Conservation (phyloP, 2,797 vertebrate genomes). For the Menidia menidia region DNA sequence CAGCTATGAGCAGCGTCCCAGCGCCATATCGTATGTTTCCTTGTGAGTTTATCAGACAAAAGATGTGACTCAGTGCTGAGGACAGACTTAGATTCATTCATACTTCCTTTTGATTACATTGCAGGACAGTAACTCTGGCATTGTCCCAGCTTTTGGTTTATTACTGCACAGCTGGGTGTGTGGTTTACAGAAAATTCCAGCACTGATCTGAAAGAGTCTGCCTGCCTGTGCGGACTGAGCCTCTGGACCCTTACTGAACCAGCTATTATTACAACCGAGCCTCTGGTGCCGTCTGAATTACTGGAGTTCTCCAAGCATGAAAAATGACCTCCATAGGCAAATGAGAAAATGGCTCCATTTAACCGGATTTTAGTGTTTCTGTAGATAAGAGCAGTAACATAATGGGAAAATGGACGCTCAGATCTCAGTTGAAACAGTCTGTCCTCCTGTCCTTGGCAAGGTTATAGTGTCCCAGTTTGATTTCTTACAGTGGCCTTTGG, state of each 20-base stretch:
- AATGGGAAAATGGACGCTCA: constrained; percentile 76
- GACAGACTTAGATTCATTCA: constrained; percentile 48
- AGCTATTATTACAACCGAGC: constrained; percentile 68
- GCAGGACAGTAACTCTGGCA: constrained; percentile 30
- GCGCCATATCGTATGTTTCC: constrained; percentile 44
- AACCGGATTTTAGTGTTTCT: constrained; percentile 82
- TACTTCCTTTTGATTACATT: constrained; percentile 46
- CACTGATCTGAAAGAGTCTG: constrained; percentile 50
- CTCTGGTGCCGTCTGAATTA: constrained; percentile 66
- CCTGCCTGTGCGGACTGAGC: constrained; percentile 44
- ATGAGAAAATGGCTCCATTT: constrained; percentile 82
- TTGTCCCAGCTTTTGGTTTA: constrained; percentile 48
- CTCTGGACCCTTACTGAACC: constrained; percentile 52
- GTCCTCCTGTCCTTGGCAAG: constrained; percentile 73
- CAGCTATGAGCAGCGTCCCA: constrained; percentile 29
- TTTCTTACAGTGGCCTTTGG: constrained; percentile 59
- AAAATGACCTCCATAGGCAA: constrained; percentile 82
- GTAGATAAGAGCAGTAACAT: constrained; percentile 79
- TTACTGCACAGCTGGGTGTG: constrained; percentile 40
- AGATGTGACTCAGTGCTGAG: constrained; percentile 54
- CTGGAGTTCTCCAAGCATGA: constrained; percentile 76
- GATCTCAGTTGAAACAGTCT: constrained; percentile 71
- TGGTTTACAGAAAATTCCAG: constrained; percentile 52
- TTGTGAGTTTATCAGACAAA: constrained; percentile 55
- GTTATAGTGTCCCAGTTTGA: constrained; percentile 70